Evolutionary conservation across 2,888 invertebrate species (phyloP).

Genomic region (Brassicogethes aeneus): DNA sequence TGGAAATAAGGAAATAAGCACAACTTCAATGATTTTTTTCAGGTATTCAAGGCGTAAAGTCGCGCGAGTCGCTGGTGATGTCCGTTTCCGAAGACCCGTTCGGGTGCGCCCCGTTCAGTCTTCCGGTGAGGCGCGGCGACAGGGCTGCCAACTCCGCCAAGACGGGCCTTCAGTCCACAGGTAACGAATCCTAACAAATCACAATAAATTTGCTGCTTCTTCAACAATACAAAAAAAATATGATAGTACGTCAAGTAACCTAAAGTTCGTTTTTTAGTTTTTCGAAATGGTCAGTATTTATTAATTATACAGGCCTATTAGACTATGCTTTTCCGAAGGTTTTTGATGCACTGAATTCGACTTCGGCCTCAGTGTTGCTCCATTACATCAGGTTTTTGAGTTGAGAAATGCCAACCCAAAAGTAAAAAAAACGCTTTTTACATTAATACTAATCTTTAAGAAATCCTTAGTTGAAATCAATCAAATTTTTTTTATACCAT

Average conservation of each 20-base stretch:
- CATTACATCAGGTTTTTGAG: neutral
- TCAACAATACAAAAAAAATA: neutral
- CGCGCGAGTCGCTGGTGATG: conserved; percentile 60
- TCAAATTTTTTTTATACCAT: too few relatives aligned
- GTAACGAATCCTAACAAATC: conserved; percentile 37
- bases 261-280: too few relatives aligned
- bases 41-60: conserved; percentile 61
- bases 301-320: neutral
- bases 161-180: conserved; percentile 35
- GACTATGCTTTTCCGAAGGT: neutral
- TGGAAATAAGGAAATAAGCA: neutral
- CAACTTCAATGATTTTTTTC: neutral
- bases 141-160: conserved; percentile 30
- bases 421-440: too few relatives aligned
- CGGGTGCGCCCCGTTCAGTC: conserved; percentile 72
- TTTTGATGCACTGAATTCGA: neutral
- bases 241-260: too few relatives aligned
- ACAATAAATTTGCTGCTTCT: neutral
- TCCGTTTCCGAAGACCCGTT: conserved; percentile 67
- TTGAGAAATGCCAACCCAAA: too few relatives aligned
- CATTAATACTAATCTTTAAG: too few relatives aligned
- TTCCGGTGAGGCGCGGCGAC: conserved; percentile 46
- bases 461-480: too few relatives aligned
- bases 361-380: neutral
- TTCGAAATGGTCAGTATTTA: too few relatives aligned